Conservation (phyloP, 2,113 vertebrate genomes). For the Aramus guarauna region DNA sequence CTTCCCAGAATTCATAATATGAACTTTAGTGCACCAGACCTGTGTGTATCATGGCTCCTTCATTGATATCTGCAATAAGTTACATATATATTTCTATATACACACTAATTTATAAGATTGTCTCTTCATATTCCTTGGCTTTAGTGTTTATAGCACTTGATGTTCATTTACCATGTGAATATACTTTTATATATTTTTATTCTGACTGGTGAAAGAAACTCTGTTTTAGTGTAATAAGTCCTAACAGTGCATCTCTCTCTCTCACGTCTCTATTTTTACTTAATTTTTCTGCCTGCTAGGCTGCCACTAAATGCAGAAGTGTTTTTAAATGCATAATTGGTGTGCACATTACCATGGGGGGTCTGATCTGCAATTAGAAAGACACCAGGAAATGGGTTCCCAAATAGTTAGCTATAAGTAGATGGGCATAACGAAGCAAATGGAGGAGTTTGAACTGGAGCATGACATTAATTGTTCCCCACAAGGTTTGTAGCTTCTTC, state of each 20-base stretch:
- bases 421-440: neutral
- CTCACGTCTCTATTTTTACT: neutral
- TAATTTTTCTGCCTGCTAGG: neutral
- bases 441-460: neutral
- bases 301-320: neutral
- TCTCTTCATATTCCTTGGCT: neutral
- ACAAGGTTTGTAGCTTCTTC: neutral
- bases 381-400: neutral
- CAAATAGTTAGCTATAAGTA: neutral
- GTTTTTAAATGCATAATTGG: neutral
- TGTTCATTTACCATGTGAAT: neutral
- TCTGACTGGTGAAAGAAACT: neutral
- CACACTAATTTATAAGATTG: neutral
- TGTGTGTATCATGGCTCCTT: fast-evolving
- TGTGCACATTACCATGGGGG: fast-evolving
- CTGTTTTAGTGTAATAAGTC: neutral
- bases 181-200: neutral
- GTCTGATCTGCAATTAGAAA: neutral
- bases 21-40: neutral
- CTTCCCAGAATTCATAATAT: neutral
- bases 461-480: neutral
- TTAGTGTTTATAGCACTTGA: neutral
- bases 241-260: neutral
- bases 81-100: neutral
- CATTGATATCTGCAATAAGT: neutral